Percentiles rank a stretch among this genome's conserved stretches.
Conservation (phyloP, 2,797 vertebrate species). For the Poecilia picta region DNA sequence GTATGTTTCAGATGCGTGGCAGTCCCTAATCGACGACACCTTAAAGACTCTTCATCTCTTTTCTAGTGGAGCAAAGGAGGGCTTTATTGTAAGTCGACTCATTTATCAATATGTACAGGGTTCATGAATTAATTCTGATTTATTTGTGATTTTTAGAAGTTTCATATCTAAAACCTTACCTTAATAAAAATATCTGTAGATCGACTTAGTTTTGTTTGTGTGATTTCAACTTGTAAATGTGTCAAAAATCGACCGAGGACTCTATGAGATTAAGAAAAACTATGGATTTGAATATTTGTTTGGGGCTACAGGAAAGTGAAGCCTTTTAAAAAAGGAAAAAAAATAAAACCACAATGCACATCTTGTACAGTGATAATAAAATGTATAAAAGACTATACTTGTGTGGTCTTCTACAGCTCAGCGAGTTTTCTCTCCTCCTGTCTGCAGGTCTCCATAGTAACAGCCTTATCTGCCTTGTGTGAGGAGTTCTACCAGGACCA, state of each 20-base stretch:
- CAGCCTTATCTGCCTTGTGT: constrained; percentile 87
- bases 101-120: background rate
- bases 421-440: background rate
- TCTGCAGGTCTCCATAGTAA: constrained; percentile 82
- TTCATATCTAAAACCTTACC: background rate
- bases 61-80: constrained; percentile 79
- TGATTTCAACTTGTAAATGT: background rate
- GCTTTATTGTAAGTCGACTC: constrained; percentile 80
- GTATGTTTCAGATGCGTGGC: constrained; percentile 86
- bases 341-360: background rate
- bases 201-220: background rate
- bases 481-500: constrained; percentile 83
- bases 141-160: background rate
- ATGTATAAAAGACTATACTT: background rate
- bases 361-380: background rate
- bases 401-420: background rate
- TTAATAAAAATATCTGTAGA: background rate
- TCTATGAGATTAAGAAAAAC: background rate
- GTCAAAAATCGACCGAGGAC: background rate
- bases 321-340: background rate
- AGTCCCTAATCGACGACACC: constrained; percentile 90
- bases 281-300: background rate
- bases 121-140: background rate
- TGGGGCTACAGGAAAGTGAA: background rate
- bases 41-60: constrained; percentile 85